Conservation (phyloP, 2,888 invertebrate species). For the Drosophila flavopinicola region DNA sequence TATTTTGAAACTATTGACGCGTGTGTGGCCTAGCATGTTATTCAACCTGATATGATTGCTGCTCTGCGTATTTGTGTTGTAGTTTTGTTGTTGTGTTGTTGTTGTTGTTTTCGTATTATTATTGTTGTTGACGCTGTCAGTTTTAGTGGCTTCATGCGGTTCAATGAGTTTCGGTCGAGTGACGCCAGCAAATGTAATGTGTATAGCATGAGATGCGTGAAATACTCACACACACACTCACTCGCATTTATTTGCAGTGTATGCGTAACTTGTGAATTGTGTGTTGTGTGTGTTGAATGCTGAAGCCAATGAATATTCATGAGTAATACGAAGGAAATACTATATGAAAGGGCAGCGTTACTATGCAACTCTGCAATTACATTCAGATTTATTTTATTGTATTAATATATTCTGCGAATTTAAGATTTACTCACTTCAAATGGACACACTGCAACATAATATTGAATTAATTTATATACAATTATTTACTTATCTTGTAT, state of each 20-base stretch:
- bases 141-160: conserved; percentile 65
- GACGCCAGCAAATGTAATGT: conserved; percentile 36
- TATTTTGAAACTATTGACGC: conserved; percentile 57
- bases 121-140: conserved; percentile 58
- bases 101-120: conserved; percentile 12
- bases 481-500: too few relatives aligned
- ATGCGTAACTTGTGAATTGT: conserved; percentile 18
- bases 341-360: not conserved
- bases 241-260: not conserved
- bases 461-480: not conserved
- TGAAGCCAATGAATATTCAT: conserved; percentile 22
- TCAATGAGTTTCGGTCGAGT: conserved; percentile 57
- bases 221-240: not conserved
- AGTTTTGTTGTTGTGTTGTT: conserved; percentile 21
- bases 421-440: not conserved
- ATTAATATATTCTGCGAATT: not conserved
- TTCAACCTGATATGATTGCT: conserved; percentile 23
- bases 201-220: conserved; percentile 23
- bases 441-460: not conserved
- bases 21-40: conserved; percentile 49
- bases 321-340: conserved; percentile 1
- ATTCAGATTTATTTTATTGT: not conserved
- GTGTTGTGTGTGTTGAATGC: too few relatives aligned
- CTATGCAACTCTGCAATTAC: not conserved
- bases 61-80: conserved; percentile 9